phyloP scores from a whole-genome alignment of 2,888 invertebrate genomes.

The Phalangium opilio region DNA sequence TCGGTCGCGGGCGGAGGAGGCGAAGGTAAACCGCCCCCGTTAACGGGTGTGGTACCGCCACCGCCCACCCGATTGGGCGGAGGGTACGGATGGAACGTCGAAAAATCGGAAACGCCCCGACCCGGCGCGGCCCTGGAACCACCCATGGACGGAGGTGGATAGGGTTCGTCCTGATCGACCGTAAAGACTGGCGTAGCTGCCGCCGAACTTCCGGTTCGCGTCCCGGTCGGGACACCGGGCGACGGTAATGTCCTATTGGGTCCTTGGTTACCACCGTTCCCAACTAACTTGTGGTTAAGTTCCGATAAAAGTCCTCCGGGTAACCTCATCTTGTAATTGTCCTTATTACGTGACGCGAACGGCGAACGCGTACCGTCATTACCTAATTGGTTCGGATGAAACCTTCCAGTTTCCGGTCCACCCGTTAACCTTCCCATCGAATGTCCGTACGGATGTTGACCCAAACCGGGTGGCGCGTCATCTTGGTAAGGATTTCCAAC shows the following conservation, averaged over 20 bases:
- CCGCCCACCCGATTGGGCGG: constrained; percentile 8
- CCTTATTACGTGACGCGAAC: too few relatives aligned
- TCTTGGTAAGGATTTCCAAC: constrained; percentile 8
- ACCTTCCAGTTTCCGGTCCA: not conserved
- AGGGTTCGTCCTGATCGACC: not conserved
- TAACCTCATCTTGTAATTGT: not conserved
- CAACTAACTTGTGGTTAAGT: not conserved
- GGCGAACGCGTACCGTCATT: constrained; percentile 2
- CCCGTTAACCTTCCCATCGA: constrained; percentile 3
- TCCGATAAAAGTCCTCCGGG: not conserved
- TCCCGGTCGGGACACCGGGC: constrained; percentile 1
- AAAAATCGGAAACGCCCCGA: not conserved
- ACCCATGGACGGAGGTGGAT: not conserved
- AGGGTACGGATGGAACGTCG: constrained; percentile 9
- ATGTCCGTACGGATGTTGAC: constrained; percentile 3
- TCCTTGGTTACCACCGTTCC: not conserved
- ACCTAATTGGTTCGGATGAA: constrained; percentile 5
- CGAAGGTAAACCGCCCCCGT: constrained; percentile 10
- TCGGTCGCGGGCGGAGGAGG: constrained; percentile 12
- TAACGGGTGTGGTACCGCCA: constrained; percentile 11
- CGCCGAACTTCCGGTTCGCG: constrained; percentile 12
- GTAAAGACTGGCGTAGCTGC: not conserved
- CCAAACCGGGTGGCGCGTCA: not conserved
- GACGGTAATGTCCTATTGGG: not conserved
- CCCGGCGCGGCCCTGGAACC: not conserved